Evolutionary conservation across 1,140 invertebrate genomes (phyloP), one percentile per base, ranked within the genome.

Genomic region (Drosophila burlai): DNA sequence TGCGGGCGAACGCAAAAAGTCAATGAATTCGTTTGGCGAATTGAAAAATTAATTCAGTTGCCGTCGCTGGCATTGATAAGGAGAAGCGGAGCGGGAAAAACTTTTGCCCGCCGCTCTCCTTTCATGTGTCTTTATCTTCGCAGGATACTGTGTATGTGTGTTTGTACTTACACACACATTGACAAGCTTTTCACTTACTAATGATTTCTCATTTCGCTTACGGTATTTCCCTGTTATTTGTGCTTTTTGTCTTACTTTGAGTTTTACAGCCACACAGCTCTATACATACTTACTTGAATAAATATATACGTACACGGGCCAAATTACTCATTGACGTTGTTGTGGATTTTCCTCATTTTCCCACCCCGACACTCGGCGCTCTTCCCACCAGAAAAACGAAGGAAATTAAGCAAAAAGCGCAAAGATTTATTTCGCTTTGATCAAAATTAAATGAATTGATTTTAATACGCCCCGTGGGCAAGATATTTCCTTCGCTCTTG

Each of bases 41-140:
- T 91, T 91, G 89, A 91, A 91, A 91, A 91, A 91, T 91, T 91
- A 91, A 91, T 91, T 91, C 83, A 84, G 80, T 87, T 90, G 85
- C 85, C 79, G 86, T 85, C 68, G 67, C 75, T 82, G 81, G 84
- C 81, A 80, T 89, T 83, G 84, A 87, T 87, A 87, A 87, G 84
- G 79, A 75, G 59, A 84, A 81, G 66, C 83, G 50, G 49, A 50
- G 68, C 62, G 64, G 63, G 61, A 83, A 84, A 89, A 84, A 85
- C 85, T 90, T 74, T 90, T 90, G 79, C 85, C 76, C 81, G 62
- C 84, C 60, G 59, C 76, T 66, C 68, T 80, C 71, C 74, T 78
- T 80, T 87, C 81, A 80, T 87, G 78, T 87, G 74, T 89, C 84
- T 87, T 87, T 78, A 87, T 83, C 84, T 80, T 69, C 11, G 1